phyloP scores from a whole-genome alignment of 2,888 invertebrate species.

The Patella ulyssiponensis region DNA sequence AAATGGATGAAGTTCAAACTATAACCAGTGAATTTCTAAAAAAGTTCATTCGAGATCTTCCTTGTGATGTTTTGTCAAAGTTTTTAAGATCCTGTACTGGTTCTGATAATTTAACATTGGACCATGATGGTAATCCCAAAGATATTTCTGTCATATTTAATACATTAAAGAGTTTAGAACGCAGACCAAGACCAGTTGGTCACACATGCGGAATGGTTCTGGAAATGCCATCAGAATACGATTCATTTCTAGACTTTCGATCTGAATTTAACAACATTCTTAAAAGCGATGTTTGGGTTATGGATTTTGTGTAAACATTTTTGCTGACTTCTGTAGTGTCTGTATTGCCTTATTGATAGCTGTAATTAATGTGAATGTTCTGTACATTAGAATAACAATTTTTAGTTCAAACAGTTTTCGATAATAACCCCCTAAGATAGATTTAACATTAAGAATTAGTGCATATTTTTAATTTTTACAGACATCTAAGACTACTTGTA shows the following conservation, averaged over 20 bases:
- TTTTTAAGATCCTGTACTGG: background rate
- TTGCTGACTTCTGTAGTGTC: background rate
- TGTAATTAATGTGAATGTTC: too few species aligned
- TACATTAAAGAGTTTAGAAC: background rate
- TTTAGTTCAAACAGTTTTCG: too few species aligned
- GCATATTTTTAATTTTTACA: too few species aligned
- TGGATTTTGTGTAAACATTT: conserved; percentile 1
- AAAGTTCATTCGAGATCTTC: background rate
- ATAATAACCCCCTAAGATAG: too few species aligned
- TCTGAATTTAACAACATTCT: conserved; percentile 4
- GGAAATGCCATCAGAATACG: background rate
- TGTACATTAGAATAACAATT: too few species aligned
- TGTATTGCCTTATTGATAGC: too few species aligned
- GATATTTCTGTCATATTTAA: background rate
- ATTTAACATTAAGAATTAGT: too few species aligned
- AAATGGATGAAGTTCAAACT: conserved; percentile 5
- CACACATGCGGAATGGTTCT: conserved; percentile 4
- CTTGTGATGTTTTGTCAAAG: conserved; percentile 5
- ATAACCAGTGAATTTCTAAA: background rate
- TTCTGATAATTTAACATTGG: background rate
- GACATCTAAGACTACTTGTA: too few species aligned
- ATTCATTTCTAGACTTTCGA: conserved; percentile 3
- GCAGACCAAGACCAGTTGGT: conserved; percentile 7
- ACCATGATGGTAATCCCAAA: conserved; percentile 8
- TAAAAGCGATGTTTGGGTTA: conserved; percentile 11